phyloP scores from a whole-genome alignment of 2,797 vertebrate species.

The Acrocephalus scirpaceus region DNA sequence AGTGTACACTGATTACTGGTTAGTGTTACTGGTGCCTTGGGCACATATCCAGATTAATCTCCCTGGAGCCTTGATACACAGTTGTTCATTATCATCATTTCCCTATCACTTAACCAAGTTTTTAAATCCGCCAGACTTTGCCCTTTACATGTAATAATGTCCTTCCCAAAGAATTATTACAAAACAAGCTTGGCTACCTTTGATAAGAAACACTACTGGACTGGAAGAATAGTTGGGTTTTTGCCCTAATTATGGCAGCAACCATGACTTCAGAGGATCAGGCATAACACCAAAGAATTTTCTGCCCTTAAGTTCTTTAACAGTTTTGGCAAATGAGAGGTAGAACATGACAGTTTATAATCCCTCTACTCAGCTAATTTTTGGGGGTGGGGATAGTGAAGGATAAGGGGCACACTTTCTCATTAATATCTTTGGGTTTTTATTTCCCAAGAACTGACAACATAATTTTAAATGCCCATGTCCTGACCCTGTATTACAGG shows the following conservation, averaged over 20 bases:
- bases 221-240: neutral
- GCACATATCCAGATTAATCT: neutral
- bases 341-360: neutral
- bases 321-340: neutral
- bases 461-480: neutral
- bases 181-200: neutral
- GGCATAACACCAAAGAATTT: neutral
- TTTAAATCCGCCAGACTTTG: conserved; percentile 41
- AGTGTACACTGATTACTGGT: neutral
- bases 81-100: conserved; percentile 8
- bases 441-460: neutral
- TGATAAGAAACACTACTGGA: neutral
- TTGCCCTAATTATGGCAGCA: neutral
- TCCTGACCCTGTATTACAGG: neutral
- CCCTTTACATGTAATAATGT: neutral
- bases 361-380: neutral
- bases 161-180: neutral
- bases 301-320: neutral
- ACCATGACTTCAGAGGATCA: neutral
- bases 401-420: neutral
- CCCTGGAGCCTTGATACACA: neutral
- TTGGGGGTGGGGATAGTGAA: neutral
- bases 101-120: conserved; percentile 12
- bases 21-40: neutral
- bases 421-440: neutral